These are phyloP conservation scores for Aphodius sticticus DNA, from an alignment of 2,888 invertebrate species.

Conservation along the genomic window DNA sequence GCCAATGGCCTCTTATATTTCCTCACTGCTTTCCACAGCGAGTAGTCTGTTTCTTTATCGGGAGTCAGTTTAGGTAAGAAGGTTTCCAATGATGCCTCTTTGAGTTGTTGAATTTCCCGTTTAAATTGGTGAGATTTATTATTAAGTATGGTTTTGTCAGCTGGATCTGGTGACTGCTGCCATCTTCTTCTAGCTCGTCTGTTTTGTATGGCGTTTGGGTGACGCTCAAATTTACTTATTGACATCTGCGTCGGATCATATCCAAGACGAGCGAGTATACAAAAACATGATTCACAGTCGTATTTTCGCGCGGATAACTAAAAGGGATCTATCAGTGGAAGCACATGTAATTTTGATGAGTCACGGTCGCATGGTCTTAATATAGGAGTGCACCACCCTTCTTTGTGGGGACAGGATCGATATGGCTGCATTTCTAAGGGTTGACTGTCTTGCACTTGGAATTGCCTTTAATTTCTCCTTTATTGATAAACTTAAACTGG, in stretches of 20 bases:
- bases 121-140: too few species aligned
- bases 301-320: conserved; percentile 15
- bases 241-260: not conserved
- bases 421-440: not conserved
- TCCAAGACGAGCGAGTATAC: not conserved
- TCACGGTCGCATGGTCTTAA: conserved; percentile 18
- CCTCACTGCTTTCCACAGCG: too few species aligned
- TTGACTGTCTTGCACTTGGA: not conserved
- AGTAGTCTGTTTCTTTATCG: too few species aligned
- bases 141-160: too few species aligned
- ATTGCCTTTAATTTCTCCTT: not conserved
- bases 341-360: conserved; percentile 27
- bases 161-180: too few species aligned
- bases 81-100: too few species aligned
- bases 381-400: conserved; percentile 17
- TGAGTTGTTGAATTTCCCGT: too few species aligned
- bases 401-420: conserved; percentile 18
- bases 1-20: too few species aligned
- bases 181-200: too few species aligned
- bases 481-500: not conserved
- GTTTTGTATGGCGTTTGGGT: too few species aligned
- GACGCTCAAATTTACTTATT: too few species aligned
- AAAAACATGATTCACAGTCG: conserved; percentile 17
- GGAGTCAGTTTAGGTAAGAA: too few species aligned
- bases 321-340: not conserved